Evolutionary conservation across 2,888 invertebrate genomes (phyloP), one percentile per base, ranked within the genome.

Genomic region (Pterobdella sp.): DNA sequence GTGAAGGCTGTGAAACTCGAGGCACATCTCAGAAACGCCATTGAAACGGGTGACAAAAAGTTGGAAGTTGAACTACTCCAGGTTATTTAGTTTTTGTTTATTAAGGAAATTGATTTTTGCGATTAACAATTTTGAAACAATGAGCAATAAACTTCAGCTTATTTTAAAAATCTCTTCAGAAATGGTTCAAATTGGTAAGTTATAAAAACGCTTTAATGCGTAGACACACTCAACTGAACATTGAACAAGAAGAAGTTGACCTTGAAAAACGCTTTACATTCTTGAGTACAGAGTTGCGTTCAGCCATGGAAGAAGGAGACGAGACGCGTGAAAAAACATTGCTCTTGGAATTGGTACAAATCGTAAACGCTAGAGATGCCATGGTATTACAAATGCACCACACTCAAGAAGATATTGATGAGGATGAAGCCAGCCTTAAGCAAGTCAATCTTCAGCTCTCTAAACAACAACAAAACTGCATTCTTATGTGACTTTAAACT

Each of bases 201-300:
- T 95, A 95, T 85, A 94, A 94, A 85, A 96, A 96, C 83, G 95
- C 95, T 1, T 86, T 96, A 7, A 87, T 96, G 18, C 87, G 95
- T 75, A 87, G 95, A 76, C 95, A 96, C 86, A 94, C 94, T 94
- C 95, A 96, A 84, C 88, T 96, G 52, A 95, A 96, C 83, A 95
- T 96, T 71, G 79, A 86, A 85, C 95, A 95, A 83, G 94, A 95
- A 85, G 95, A 96, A 83, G 92, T 93, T 79, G 94, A 95, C 82
- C 85, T 96, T 78, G 93, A 93, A 82, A 89, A 91, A 37, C 88
- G 92, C 78, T 95, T 91, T 83, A 92, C 93, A 82, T 87, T 93
- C 79, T 84, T 96, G 37, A 94, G 94, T 81, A 87, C 90, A 35
- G 95, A 96, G 84, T 86, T 96, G 72, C 87, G 94, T 10, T 89